These are phyloP conservation scores for Python bivittatus DNA, from an alignment of 2,113 vertebrate genomes.

Conservation along the genomic window DNA sequence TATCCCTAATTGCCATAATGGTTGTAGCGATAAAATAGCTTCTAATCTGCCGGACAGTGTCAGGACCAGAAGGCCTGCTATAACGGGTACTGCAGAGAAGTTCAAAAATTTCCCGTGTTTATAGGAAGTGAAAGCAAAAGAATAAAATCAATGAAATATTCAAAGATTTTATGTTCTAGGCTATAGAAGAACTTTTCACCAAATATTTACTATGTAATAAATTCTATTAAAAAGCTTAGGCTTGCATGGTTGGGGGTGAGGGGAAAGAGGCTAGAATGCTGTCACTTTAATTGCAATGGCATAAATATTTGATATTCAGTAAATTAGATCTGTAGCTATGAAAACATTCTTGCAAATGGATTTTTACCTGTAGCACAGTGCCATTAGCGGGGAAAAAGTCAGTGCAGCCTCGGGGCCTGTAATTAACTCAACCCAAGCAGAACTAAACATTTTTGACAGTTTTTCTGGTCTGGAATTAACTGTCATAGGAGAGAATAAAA, in stretches of 20 bases:
- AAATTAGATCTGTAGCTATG: conserved; percentile 92
- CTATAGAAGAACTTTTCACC: conserved; percentile 64
- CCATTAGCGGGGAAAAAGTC: conserved; percentile 89
- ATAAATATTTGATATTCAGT: conserved; percentile 95
- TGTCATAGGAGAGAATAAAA: conserved; percentile 93
- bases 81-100: conserved; percentile 44
- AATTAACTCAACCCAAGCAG: conserved; percentile 97
- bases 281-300: conserved; percentile 87
- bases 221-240: conserved; percentile 67
- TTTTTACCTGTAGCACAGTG: conserved; percentile 93
- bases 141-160: conserved; percentile 74
- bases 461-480: conserved; percentile 96
- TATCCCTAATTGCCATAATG: background rate
- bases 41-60: conserved; percentile 23
- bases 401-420: conserved; percentile 86
- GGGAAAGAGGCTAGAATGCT: conserved; percentile 66
- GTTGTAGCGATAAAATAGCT: background rate
- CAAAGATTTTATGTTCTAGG: conserved; percentile 67
- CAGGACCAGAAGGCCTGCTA: conserved; percentile 38
- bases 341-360: conserved; percentile 91
- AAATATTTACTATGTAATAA: conserved; percentile 69
- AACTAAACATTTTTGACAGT: conserved; percentile 99
- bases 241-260: conserved; percentile 55
- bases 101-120: conserved; percentile 55
- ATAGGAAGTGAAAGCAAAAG: conserved; percentile 63